phyloP scores from a whole-genome alignment of 2,888 invertebrate genomes.

The Dugesia japonica region DNA sequence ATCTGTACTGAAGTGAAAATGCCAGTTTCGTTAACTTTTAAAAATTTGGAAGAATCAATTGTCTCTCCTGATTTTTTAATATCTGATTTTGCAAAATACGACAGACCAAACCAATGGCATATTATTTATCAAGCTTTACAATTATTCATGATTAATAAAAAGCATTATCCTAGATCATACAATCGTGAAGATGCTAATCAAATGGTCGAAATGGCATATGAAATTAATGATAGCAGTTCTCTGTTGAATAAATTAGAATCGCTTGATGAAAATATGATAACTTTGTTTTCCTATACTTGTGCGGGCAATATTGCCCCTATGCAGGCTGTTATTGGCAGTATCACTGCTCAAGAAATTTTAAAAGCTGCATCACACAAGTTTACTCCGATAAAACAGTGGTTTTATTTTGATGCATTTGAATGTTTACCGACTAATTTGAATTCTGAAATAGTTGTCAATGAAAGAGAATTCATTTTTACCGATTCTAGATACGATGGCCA shows the following conservation, averaged over 20 bases:
- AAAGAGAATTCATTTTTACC: slow-evolving; percentile 52
- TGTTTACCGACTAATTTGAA: slow-evolving; percentile 61
- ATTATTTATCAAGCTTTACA: slow-evolving; percentile 68
- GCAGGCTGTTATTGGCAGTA: slow-evolving; percentile 80
- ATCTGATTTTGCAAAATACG: slow-evolving; percentile 83
- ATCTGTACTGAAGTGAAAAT: slow-evolving; percentile 86
- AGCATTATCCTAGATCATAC: slow-evolving; percentile 62
- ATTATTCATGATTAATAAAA: slow-evolving; percentile 54
- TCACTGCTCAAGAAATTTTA: slow-evolving; percentile 88
- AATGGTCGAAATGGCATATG: slow-evolving; percentile 46
- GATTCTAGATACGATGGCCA: slow-evolving; percentile 61
- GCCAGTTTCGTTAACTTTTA: slow-evolving; percentile 68
- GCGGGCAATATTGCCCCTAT: slow-evolving; percentile 59
- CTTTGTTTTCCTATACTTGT: slow-evolving; percentile 61
- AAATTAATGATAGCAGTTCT: slow-evolving; percentile 45
- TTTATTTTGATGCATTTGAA: slow-evolving; percentile 87
- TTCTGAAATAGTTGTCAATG: slow-evolving; percentile 33
- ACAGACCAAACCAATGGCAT: slow-evolving; percentile 71
- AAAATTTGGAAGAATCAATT: slow-evolving; percentile 62
- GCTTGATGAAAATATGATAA: slow-evolving; percentile 57
- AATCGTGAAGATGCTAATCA: slow-evolving; percentile 50
- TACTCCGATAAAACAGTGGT: slow-evolving; percentile 74
- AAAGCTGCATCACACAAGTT: slow-evolving; percentile 93
- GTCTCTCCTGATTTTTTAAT: slow-evolving; percentile 66
- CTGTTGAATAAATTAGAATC: slow-evolving; percentile 50